Conservation (phyloP, 2,888 invertebrate genomes). For the Machimus rusticus region DNA sequence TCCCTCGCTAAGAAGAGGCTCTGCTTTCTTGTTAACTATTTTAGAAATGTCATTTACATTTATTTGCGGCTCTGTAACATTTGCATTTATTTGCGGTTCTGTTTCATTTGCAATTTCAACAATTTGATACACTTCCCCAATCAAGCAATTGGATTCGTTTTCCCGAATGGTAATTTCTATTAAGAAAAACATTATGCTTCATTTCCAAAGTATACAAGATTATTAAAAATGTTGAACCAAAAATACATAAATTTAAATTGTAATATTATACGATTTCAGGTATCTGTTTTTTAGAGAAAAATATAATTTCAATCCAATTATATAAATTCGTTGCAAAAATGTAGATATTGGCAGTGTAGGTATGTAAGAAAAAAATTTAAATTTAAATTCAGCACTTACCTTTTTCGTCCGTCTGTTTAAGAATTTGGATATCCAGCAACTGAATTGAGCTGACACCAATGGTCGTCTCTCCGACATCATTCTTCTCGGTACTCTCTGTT, state of each 20-base stretch:
- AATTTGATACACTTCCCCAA: neutral
- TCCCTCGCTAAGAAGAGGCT: neutral
- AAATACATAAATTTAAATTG: too few relatives aligned
- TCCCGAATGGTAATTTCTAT: neutral
- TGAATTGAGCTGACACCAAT: neutral
- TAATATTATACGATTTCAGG: too few relatives aligned
- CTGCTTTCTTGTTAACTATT: neutral
- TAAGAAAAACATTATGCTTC: neutral
- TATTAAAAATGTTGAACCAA: too few relatives aligned
- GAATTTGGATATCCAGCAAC: conserved; percentile 2
- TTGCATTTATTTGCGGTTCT: neutral
- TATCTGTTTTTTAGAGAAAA: too few relatives aligned
- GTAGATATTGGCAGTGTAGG: too few relatives aligned
- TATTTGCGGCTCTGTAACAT: neutral
- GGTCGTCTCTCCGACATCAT: neutral
- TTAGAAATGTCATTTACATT: neutral
- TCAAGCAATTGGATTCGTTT: neutral
- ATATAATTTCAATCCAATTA: too few relatives aligned
- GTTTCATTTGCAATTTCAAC: neutral
- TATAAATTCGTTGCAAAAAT: too few relatives aligned
- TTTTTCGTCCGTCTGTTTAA: neutral
- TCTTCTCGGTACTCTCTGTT: neutral
- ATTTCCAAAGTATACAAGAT: too few relatives aligned
- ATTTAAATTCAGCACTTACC: neutral
- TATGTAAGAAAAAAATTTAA: neutral